These are phyloP conservation scores for Montipora capitata DNA, from an alignment of 92 coral and sea anemone species.

Conservation along the genomic window DNA sequence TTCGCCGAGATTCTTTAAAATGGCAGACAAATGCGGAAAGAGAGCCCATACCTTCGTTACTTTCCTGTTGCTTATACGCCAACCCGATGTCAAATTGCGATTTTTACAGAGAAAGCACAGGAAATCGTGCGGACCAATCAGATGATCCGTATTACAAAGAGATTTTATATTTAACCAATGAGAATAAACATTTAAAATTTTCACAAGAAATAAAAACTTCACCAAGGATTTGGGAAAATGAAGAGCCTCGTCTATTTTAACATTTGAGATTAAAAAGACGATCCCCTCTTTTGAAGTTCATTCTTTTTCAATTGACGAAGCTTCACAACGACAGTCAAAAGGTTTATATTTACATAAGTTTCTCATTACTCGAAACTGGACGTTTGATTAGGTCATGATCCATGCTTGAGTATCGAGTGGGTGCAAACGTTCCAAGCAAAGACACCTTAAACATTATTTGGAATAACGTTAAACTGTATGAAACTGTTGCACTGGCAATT, in stretches of 20 bases:
- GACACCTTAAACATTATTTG: neutral
- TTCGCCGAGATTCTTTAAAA: neutral
- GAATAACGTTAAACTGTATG: neutral
- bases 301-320: neutral
- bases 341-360: neutral
- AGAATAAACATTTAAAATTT: neutral
- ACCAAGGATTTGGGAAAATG: constrained; percentile 8
- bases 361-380: neutral
- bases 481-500: too few species aligned
- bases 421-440: neutral
- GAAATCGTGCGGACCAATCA: constrained; percentile 39
- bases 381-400: neutral
- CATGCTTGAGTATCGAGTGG: neutral
- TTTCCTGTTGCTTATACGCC: neutral
- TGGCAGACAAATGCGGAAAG: neutral
- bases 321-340: neutral
- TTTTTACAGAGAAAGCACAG: neutral
- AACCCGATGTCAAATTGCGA: constrained; percentile 17
- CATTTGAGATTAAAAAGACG: neutral
- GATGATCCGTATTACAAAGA: neutral
- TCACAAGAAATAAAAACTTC: neutral
- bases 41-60: constrained; percentile 15
- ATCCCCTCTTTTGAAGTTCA: neutral
- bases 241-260: constrained; percentile 33
- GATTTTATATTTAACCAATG: neutral